Evolutionary conservation across 30 jellyfish, hydroid and myxozoan genomes (phyloP), one percentile per base, ranked within the genome.

Genomic region (Phacellophora camtschatica): DNA sequence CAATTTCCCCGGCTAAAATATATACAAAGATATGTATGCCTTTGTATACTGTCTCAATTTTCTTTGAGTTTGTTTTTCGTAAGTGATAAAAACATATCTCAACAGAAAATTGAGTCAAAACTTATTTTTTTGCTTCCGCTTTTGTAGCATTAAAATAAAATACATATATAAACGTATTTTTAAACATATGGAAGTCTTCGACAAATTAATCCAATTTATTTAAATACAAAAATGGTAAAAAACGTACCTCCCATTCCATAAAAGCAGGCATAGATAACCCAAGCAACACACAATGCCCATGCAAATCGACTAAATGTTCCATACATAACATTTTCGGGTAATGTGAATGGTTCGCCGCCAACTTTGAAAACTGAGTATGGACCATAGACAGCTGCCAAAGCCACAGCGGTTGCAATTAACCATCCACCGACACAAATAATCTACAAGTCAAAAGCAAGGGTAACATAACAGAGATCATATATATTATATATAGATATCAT

Each of bases 251-350:
- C 97, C 85, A 82, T 74, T 31, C 65, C 85, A 36, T 71, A 58
- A 25, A 70, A 83, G 48, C 97, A 90, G 0, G 95, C 95, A 76
- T 82, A 90, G 16, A 90, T 67, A 5, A 90, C 95, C 92, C 95
- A 76, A 10, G 94, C 97, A 27, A 90, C 88, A 32, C 94, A 59
- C 2, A 75, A 62, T 3, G 87, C 95, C 97, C 97, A 90, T 11
- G 93, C 90, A 53, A 82, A 78, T 6, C 97, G 95, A 63, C 95
- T 80, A 53, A 90, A 90, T 11, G 96, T 50, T 8, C 96, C 97
- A 83, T 90, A 90, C 23, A 83, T 36, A n/a, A 90, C 58, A 48
- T 90, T 90, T 41, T 82, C 96, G 16, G 66, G 65, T 50, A 20
- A 35, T 7, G 85, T 74, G 56, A 90, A 82, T 4, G 92, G 93